Evolutionary conservation across 2,888 invertebrate genomes (phyloP).

Genomic region (Taenaris catops): DNA sequence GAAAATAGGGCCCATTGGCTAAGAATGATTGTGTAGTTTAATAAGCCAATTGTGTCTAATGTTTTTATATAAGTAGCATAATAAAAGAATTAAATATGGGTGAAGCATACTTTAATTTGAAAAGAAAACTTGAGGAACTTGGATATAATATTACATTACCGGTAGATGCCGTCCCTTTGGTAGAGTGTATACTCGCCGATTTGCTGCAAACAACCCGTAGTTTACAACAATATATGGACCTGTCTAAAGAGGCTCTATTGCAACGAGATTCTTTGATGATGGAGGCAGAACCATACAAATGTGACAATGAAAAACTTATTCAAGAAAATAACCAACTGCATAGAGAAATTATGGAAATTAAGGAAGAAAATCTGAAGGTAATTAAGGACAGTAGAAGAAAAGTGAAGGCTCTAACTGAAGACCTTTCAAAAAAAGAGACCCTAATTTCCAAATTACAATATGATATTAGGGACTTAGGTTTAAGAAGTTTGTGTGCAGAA

Average conservation of each 20-base stretch:
- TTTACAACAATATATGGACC: constrained; percentile 89
- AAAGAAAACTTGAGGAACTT: constrained; percentile 88
- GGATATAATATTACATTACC: constrained; percentile 90
- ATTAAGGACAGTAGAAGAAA: constrained; percentile 81
- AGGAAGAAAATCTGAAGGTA: constrained; percentile 82
- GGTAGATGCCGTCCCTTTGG: constrained; percentile 88
- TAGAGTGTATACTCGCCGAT: constrained; percentile 90
- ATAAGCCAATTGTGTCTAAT: too few species aligned
- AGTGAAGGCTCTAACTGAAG: constrained; percentile 81
- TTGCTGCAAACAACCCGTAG: constrained; percentile 93
- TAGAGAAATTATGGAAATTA: constrained; percentile 81
- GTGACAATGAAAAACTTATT: constrained; percentile 87
- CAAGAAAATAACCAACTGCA: constrained; percentile 88
- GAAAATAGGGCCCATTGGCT: too few species aligned
- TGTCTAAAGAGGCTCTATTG: constrained; percentile 85
- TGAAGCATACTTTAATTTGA: constrained; percentile 59
- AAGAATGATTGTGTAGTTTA: too few species aligned
- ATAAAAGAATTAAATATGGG: constrained; percentile 43
- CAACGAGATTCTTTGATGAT: constrained; percentile 85
- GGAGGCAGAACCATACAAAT: constrained; percentile 88
- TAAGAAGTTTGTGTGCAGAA: constrained; percentile 65
- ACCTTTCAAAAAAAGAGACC: constrained; percentile 76
- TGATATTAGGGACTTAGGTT: constrained; percentile 60
- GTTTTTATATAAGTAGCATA: too few species aligned
- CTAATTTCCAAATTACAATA: constrained; percentile 61